Conservation (phyloP, 2,113 vertebrate species). For the Paramormyrops kingsleyae region DNA sequence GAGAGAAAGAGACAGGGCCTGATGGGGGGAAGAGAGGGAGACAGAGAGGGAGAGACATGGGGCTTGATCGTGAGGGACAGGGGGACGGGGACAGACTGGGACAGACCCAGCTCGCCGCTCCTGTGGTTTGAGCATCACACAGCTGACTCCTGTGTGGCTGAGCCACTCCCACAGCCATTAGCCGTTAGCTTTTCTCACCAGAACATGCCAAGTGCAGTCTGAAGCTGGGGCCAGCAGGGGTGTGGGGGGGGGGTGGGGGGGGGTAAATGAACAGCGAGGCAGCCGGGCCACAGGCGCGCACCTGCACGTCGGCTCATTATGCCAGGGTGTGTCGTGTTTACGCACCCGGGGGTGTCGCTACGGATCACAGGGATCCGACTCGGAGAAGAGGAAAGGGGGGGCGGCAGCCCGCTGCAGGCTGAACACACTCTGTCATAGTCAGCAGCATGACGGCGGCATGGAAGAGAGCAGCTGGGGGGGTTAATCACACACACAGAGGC, state of each 20-base stretch:
- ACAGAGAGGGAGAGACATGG: neutral
- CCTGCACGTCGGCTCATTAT: neutral
- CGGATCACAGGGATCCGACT: neutral
- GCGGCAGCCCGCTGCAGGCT: neutral
- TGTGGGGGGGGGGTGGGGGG: neutral
- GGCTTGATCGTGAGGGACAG: neutral
- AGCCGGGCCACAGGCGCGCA: neutral
- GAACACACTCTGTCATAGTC: neutral
- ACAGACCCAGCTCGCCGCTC: neutral
- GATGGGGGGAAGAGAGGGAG: neutral
- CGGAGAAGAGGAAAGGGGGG: neutral
- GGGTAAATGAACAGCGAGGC: neutral
- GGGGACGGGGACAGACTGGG: neutral
- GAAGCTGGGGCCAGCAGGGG: neutral
- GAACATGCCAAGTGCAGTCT: neutral
- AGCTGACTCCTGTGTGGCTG: neutral
- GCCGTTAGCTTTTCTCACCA: neutral
- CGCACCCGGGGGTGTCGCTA: neutral
- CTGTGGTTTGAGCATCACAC: neutral
- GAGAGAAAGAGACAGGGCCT: neutral
- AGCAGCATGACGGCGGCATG: neutral
- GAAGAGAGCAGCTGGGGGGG: neutral
- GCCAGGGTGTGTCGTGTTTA: neutral
- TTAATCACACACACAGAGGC: neutral
- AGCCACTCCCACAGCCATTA: neutral